Conservation (phyloP, 2,113 vertebrate genomes). For the Donacobius atricapilla region DNA sequence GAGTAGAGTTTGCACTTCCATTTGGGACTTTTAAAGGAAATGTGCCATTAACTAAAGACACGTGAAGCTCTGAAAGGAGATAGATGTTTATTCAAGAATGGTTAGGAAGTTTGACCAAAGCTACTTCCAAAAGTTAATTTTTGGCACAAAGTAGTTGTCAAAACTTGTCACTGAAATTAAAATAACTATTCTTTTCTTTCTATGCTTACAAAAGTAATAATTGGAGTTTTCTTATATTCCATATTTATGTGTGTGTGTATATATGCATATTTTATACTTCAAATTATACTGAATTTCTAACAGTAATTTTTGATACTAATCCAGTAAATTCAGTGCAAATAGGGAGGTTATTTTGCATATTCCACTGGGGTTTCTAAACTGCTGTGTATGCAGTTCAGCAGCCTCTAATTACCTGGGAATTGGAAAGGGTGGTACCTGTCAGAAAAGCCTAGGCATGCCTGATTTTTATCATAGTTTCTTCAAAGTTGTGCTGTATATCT, state of each 20-base stretch:
- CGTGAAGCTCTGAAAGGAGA: not conserved
- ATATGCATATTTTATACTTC: not conserved
- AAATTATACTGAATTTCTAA: not conserved
- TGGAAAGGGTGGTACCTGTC: not conserved
- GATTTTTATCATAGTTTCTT: not conserved
- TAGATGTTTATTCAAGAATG: not conserved
- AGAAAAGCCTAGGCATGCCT: not conserved
- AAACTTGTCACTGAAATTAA: not conserved
- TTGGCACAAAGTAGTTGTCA: not conserved
- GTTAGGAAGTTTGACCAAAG: not conserved
- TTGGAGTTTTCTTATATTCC: not conserved
- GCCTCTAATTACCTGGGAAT: not conserved
- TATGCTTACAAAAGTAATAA: not conserved
- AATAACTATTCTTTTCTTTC: not conserved
- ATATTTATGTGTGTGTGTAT: too few species aligned
- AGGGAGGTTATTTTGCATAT: not conserved
- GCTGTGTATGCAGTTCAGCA: not conserved
- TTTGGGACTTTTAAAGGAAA: not conserved
- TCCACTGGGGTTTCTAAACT: not conserved
- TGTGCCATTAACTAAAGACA: not conserved
- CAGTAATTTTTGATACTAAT: not conserved
- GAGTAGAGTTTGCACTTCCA: not conserved
- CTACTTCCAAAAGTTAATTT: not conserved
- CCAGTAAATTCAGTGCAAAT: not conserved
- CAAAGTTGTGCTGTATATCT: not conserved